Conservation (phyloP, 2,888 invertebrate genomes). For the Glaucopsyche alexis region DNA sequence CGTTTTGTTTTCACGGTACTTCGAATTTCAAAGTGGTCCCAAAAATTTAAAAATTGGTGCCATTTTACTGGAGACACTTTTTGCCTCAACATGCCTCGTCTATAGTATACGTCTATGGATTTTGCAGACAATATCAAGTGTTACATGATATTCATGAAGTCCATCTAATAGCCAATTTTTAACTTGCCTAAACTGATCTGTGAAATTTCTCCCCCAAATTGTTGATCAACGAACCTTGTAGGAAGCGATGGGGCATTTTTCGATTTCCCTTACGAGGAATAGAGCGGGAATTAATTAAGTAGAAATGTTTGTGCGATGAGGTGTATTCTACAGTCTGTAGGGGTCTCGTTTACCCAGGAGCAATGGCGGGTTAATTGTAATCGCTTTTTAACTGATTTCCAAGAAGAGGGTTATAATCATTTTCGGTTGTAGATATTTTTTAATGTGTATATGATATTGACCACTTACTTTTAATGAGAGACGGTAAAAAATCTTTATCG, state of each 20-base stretch:
- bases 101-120: too few species aligned
- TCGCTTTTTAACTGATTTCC: background rate
- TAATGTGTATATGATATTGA: too few species aligned
- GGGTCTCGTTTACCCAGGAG: background rate
- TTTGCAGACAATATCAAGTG: too few species aligned
- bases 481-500: too few species aligned
- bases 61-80: too few species aligned
- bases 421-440: too few species aligned
- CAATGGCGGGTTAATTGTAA: background rate
- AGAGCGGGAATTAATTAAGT: conserved; percentile 13
- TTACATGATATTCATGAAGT: background rate
- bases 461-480: too few species aligned
- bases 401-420: too few species aligned
- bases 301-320: conserved; percentile 22
- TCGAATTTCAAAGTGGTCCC: too few species aligned
- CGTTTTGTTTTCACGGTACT: too few species aligned
- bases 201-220: background rate
- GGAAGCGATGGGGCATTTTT: background rate
- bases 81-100: too few species aligned
- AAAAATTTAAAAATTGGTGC: too few species aligned
- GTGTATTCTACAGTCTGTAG: background rate
- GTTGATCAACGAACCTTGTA: background rate
- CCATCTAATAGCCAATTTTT: background rate
- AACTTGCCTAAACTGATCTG: background rate
- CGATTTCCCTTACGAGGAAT: background rate